Percentiles rank a stretch among this genome's conserved stretches.
Evolutionary conservation across 2,113 vertebrate species (phyloP).

Genomic region (Gyps fulvus): DNA sequence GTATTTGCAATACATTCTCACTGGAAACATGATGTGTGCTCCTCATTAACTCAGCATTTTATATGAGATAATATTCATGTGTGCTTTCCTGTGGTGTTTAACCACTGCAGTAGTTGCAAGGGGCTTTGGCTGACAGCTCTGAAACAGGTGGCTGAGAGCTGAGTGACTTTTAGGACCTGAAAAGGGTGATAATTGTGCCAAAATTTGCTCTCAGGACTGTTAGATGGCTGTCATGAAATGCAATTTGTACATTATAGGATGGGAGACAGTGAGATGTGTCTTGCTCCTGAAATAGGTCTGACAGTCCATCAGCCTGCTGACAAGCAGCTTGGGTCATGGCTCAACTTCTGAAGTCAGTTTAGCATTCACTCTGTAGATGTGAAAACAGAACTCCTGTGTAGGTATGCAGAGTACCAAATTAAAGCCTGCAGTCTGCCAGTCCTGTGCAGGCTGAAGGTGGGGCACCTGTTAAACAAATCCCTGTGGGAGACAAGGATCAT

Average conservation of each 20-base stretch:
- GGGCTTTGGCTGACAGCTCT: constrained; percentile 34
- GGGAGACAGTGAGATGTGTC: constrained; percentile 7
- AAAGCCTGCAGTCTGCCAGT: neutral
- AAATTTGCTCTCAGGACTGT: constrained; percentile 46
- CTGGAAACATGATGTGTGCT: neutral
- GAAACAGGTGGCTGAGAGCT: constrained; percentile 31
- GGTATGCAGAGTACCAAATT: neutral
- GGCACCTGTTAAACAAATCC: neutral
- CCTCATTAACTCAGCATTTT: neutral
- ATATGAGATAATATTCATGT: neutral
- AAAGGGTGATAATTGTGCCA: constrained; percentile 35
- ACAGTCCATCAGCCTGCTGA: neutral
- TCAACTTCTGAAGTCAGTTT: neutral
- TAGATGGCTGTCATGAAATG: constrained; percentile 27
- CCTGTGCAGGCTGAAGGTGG: neutral
- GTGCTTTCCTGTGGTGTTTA: neutral
- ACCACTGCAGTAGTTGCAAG: neutral
- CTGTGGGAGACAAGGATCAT: neutral
- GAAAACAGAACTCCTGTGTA: neutral
- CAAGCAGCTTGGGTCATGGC: neutral
- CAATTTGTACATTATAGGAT: constrained; percentile 12
- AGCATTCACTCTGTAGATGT: neutral
- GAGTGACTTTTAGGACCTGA: constrained; percentile 42
- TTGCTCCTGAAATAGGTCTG: neutral
- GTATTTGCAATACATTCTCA: neutral